Conservation (phyloP, 1,140 invertebrate genomes). For the Druon quercuslanigerum region DNA sequence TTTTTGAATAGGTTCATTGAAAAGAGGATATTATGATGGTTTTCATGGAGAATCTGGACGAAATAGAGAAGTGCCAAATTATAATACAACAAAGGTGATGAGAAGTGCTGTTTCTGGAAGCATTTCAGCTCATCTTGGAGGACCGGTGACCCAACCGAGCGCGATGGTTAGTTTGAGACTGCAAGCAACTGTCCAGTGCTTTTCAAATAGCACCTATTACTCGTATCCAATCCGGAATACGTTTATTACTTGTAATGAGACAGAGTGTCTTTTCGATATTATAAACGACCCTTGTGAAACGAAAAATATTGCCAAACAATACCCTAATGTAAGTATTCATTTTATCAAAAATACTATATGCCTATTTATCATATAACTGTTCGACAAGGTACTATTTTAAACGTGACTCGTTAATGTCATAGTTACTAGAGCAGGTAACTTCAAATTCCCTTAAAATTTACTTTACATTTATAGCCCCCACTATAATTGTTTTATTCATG, state of each 20-base stretch:
- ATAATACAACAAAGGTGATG: constrained; percentile 61
- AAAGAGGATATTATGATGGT: constrained; percentile 64
- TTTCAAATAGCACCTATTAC: constrained; percentile 49
- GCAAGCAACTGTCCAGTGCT: constrained; percentile 69
- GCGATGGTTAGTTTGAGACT: constrained; percentile 64
- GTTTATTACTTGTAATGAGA: constrained; percentile 67
- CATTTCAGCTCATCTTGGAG: constrained; percentile 66
- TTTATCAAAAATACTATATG: background rate
- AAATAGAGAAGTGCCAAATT: constrained; percentile 53
- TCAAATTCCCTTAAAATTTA: no score
- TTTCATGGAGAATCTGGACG: constrained; percentile 63
- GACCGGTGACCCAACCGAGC: constrained; percentile 69
- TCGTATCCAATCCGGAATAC: constrained; percentile 47
- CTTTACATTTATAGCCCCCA: no score
- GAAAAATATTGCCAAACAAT: constrained; percentile 76
- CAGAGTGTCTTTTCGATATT: constrained; percentile 82
- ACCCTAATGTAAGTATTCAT: constrained; percentile 62
- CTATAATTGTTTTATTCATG: no score
- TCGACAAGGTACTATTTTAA: no score
- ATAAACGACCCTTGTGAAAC: constrained; percentile 82
- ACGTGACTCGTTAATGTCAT: no score
- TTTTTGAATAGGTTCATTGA: constrained; percentile 54
- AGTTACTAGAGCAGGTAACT: no score
- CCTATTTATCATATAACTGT: no score
- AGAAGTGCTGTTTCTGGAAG: constrained; percentile 64